These are phyloP conservation scores for Agrotis exclamationis DNA, from an alignment of 2,888 invertebrate species.

Conservation along the genomic window DNA sequence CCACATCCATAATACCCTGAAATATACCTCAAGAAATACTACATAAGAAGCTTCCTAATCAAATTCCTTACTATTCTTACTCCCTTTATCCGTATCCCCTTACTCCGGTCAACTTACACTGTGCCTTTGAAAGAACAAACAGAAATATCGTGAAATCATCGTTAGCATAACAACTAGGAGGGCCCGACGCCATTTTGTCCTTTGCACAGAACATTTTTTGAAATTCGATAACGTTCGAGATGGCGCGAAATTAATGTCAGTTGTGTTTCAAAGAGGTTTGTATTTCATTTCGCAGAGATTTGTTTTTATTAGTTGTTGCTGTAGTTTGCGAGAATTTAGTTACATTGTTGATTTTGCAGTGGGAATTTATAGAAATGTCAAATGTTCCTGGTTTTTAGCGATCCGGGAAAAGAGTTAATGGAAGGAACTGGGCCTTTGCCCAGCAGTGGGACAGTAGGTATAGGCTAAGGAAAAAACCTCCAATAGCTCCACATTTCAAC, in stretches of 20 bases:
- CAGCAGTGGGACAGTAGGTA: too few species aligned
- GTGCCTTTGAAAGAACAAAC: slow-evolving; percentile 25
- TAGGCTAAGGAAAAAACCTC: too few species aligned
- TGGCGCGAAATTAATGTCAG: not conserved
- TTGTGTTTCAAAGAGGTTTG: slow-evolving; percentile 20
- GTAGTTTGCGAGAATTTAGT: not conserved
- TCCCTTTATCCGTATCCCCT: slow-evolving; percentile 10
- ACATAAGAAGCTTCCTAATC: slow-evolving; percentile 27
- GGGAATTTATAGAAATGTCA: not conserved
- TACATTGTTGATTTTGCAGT: not conserved
- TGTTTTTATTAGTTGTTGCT: slow-evolving; percentile 16
- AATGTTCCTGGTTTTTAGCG: too few species aligned
- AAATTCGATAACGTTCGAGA: slow-evolving; percentile 34
- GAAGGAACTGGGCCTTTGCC: too few species aligned
- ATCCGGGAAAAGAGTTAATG: too few species aligned
- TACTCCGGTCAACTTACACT: slow-evolving; percentile 36
- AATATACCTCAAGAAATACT: not conserved
- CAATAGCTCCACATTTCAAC: too few species aligned
- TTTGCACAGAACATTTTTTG: slow-evolving; percentile 37
- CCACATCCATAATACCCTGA: not conserved
- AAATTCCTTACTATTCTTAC: slow-evolving; percentile 17
- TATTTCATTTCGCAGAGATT: slow-evolving; percentile 21
- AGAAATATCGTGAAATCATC: slow-evolving; percentile 27
- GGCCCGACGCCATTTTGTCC: not conserved
- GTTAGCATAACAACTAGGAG: slow-evolving; percentile 40